phyloP scores from a whole-genome alignment of 2,113 vertebrate genomes.

The Hydropotes inermis region DNA sequence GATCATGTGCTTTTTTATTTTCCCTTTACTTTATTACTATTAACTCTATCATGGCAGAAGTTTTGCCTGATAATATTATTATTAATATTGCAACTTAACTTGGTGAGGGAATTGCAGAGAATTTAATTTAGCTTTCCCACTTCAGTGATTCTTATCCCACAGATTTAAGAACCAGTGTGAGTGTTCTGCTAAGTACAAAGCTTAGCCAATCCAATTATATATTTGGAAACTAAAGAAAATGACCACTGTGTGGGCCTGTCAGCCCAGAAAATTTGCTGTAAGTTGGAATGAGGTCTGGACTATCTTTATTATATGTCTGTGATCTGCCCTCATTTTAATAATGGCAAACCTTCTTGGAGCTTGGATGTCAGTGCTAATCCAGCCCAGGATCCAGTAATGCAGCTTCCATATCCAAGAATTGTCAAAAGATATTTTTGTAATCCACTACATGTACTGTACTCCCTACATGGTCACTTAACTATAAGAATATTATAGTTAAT shows the following conservation, averaged over 20 bases:
- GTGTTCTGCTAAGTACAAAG: background rate
- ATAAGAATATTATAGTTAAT: background rate
- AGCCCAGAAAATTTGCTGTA: background rate
- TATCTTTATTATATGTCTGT: background rate
- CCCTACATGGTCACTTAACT: background rate
- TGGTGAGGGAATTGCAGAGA: background rate
- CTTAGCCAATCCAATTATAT: background rate
- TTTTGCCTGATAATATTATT: background rate
- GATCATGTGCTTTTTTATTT: background rate
- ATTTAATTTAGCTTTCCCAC: background rate
- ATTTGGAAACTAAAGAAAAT: background rate
- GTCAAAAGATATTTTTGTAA: background rate
- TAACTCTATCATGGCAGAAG: background rate
- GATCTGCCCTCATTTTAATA: background rate
- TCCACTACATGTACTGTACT: background rate
- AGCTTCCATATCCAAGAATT: background rate
- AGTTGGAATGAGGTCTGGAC: background rate
- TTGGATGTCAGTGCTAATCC: background rate
- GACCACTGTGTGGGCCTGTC: background rate
- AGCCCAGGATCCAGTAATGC: background rate
- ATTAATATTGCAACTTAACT: background rate
- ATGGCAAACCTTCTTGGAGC: background rate
- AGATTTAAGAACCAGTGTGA: background rate
- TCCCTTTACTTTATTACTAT: background rate
- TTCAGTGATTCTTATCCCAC: background rate